Evolutionary conservation across 2,888 invertebrate genomes (phyloP).

Genomic region (Lobophora halterata): DNA sequence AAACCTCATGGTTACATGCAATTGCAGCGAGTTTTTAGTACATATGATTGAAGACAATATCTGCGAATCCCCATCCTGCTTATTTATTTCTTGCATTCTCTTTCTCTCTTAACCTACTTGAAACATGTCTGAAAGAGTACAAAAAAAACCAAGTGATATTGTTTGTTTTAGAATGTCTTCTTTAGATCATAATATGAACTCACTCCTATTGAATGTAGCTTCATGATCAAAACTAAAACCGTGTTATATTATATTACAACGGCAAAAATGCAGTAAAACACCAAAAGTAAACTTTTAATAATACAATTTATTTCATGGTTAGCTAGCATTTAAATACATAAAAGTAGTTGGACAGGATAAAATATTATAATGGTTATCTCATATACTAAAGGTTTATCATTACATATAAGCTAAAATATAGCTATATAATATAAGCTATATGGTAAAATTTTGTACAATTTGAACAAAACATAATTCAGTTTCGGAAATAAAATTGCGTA

Average conservation of each 20-base stretch:
- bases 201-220: too few relatives aligned
- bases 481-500: slow-evolving; percentile 37
- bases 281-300: slow-evolving; percentile 44
- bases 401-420: slow-evolving; percentile 47
- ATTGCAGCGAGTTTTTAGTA: too few relatives aligned
- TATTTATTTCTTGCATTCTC: too few relatives aligned
- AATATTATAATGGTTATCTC: slow-evolving; percentile 67
- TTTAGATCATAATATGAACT: too few relatives aligned
- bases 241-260: not conserved
- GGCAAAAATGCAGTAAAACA: slow-evolving; percentile 2
- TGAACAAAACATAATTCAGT: slow-evolving; percentile 39
- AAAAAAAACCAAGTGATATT: too few relatives aligned
- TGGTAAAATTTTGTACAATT: slow-evolving; percentile 70
- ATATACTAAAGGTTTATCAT: slow-evolving; percentile 59
- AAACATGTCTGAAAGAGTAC: too few relatives aligned
- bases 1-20: too few relatives aligned
- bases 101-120: too few relatives aligned
- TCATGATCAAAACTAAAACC: too few relatives aligned
- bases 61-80: too few relatives aligned
- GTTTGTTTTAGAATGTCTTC: too few relatives aligned
- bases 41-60: too few relatives aligned
- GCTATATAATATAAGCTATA: slow-evolving; percentile 58
- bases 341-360: slow-evolving; percentile 60
- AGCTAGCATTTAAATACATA: slow-evolving; percentile 74
- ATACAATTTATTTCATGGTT: slow-evolving; percentile 75